These are phyloP conservation scores for Euborellia annulipes DNA, from an alignment of 1,140 invertebrate species.

Conservation along the genomic window DNA sequence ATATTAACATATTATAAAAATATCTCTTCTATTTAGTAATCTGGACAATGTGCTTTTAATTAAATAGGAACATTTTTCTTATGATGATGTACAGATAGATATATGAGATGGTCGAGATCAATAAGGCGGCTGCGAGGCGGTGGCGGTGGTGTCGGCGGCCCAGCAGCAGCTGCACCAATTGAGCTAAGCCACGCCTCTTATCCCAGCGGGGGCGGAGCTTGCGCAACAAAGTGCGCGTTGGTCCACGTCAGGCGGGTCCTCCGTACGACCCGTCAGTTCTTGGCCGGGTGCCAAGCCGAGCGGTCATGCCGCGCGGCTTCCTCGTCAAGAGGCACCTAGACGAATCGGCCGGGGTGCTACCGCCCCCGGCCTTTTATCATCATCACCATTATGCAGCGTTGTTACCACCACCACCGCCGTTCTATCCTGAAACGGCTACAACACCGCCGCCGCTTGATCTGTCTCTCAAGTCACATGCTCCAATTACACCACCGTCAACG, in stretches of 20 bases:
- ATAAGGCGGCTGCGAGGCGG: no score
- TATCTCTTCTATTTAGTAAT: no score
- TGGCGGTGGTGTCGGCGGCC: no score
- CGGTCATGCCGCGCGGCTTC: conserved; percentile 9
- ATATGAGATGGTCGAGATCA: no score
- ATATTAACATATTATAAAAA: no score
- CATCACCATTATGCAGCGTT: no score
- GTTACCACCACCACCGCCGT: conserved; percentile 1
- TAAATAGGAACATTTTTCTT: no score
- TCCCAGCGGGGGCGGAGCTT: neutral
- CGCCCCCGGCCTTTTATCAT: no score
- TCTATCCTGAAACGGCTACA: conserved; percentile 13
- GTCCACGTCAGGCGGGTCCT: neutral
- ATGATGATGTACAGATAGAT: no score
- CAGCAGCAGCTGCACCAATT: no score
- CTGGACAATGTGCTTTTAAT: no score
- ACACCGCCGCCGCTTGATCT: conserved; percentile 27
- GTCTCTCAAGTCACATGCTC: conserved; percentile 26
- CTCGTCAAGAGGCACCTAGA: conserved; percentile 6
- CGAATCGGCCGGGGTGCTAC: neutral
- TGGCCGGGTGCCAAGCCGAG: neutral
- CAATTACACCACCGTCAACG: conserved; percentile 32
- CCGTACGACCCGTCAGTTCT: neutral
- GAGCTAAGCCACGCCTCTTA: neutral
- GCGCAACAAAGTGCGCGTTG: neutral